Evolutionary conservation across 2,888 invertebrate species (phyloP).

Genomic region (Ectemnius lituratus): DNA sequence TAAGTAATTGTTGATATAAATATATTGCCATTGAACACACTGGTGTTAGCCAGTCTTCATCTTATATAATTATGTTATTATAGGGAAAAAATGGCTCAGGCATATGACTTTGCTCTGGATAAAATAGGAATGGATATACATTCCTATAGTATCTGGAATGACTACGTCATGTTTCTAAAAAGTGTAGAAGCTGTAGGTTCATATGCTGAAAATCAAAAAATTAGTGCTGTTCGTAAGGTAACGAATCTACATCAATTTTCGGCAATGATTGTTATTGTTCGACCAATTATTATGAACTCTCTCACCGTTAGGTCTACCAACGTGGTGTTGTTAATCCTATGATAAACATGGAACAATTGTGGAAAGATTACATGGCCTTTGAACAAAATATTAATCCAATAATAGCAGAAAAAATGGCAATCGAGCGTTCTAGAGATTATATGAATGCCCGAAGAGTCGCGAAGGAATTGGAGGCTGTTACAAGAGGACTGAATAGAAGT

Average conservation of each 20-base stretch:
- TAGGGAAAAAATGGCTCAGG: slow-evolving; percentile 99
- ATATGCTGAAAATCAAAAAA: slow-evolving; percentile 99
- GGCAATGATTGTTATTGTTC: background rate
- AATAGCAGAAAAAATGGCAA: slow-evolving; percentile 98
- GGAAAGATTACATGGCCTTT: slow-evolving; percentile 98
- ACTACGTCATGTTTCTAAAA: slow-evolving; percentile 97
- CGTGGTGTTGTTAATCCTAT: slow-evolving; percentile 97
- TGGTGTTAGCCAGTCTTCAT: slow-evolving; percentile 10
- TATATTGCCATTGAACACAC: background rate
- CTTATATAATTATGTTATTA: slow-evolving; percentile 62
- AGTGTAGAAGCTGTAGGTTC: slow-evolving; percentile 98
- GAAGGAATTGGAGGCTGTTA: slow-evolving; percentile 96
- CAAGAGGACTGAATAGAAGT: slow-evolving; percentile 96
- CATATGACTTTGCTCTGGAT: slow-evolving; percentile 99
- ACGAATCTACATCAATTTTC: slow-evolving; percentile 11
- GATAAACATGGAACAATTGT: slow-evolving; percentile 96
- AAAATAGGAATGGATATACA: slow-evolving; percentile 99
- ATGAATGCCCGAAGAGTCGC: slow-evolving; percentile 98
- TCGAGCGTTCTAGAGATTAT: slow-evolving; percentile 96
- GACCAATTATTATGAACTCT: slow-evolving; percentile 18
- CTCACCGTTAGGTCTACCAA: slow-evolving; percentile 88
- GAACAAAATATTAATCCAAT: slow-evolving; percentile 94
- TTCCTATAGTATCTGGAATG: slow-evolving; percentile 98
- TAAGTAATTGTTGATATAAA: slow-evolving; percentile 79
- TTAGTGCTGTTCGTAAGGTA: slow-evolving; percentile 97